Base-by-base conservation (phyloP, 2,113 vertebrate species). In the Pomatostomus ruficeps region DNA sequence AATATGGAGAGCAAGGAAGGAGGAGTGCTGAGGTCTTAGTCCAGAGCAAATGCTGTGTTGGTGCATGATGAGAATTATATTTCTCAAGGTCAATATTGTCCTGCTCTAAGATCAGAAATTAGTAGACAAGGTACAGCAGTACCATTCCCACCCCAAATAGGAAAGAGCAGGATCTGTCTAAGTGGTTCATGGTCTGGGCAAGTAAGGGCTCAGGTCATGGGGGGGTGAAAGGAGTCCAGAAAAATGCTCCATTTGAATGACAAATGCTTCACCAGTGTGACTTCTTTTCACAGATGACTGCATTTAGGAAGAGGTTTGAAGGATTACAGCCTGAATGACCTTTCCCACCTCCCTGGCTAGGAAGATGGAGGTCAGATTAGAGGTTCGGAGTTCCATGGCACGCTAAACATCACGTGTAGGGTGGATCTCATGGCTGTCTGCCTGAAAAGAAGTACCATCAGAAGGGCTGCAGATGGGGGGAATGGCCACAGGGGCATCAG, bases 321-420 rank as follows among this genome's bases (percentile, higher is more conserved):
- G 54, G 91, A 73, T 89, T 70, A 62, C 46, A 80, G 49, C 66
- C 90, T 48, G 10, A 65, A 91, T 90, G 75, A 85, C 91, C 88
- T 90, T 88, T 87, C 80, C 46, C 79, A 85, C 66, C 77, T 51
- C 21, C 33, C 49, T 42, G 51, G 14, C 51, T 66, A 11, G 61
- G 61, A 48, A 63, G 61, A 40, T 52, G 66, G 88, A 65, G 52
- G 70, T 72, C 62, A 49, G 5, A 68, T 49, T 1, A 33, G 36
- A 82, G 62, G 21, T 45, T 85, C 8, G 6, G 74, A 25, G 31
- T 51, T 51, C 25, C 49, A 16, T 1, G 35, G 77, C 61, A 45
- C 0, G 1, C 40, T 28, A 4, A 59, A 26, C 2, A 12, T 31
- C 0, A 0, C 9, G 8, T 3, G 1, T 52, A 35, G 61, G 19